Percentiles rank a stretch among this genome's conserved stretches.
Evolutionary conservation across 2,888 invertebrate species (phyloP).

Genomic region (Metopia argyrocephala): DNA sequence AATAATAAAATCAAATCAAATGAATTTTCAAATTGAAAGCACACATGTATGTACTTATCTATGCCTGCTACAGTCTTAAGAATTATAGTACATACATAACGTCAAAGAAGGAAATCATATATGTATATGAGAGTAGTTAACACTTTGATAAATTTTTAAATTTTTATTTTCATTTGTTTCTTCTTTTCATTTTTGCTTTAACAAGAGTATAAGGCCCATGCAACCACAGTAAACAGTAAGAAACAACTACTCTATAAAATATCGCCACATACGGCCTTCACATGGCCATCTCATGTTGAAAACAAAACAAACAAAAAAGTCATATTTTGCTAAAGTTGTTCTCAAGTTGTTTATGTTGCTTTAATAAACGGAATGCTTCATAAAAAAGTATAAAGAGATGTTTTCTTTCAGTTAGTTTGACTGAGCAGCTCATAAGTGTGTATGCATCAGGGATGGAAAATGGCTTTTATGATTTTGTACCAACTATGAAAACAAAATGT

Average conservation of each 20-base stretch:
- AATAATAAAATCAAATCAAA: slow-evolving; percentile 62
- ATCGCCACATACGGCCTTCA: slow-evolving; percentile 63
- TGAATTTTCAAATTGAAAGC: slow-evolving; percentile 58
- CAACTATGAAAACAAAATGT: too few species aligned
- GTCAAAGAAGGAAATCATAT: too few species aligned
- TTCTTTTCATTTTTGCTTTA: slow-evolving; percentile 27
- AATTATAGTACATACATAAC: too few species aligned
- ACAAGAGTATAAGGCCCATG: too few species aligned
- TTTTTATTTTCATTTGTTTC: slow-evolving; percentile 27
- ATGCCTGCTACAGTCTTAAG: slow-evolving; percentile 46
- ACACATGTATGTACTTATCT: too few species aligned
- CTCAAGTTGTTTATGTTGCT: slow-evolving; percentile 52
- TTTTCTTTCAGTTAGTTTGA: slow-evolving; percentile 38
- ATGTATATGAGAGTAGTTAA: slow-evolving; percentile 62
- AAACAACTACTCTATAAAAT: slow-evolving; percentile 40
- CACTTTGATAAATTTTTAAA: slow-evolving; percentile 61
- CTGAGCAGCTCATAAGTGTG: slow-evolving; percentile 36
- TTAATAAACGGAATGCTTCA: slow-evolving; percentile 51
- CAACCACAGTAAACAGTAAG: neutral
- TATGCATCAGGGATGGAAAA: too few species aligned
- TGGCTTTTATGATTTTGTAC: too few species aligned
- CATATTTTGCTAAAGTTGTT: slow-evolving; percentile 17
- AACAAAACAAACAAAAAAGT: slow-evolving; percentile 19
- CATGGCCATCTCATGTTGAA: slow-evolving; percentile 57
- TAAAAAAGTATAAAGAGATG: slow-evolving; percentile 27